Evolutionary conservation across 1,140 invertebrate genomes (phyloP).

Genomic region (Drosophila asahinai): DNA sequence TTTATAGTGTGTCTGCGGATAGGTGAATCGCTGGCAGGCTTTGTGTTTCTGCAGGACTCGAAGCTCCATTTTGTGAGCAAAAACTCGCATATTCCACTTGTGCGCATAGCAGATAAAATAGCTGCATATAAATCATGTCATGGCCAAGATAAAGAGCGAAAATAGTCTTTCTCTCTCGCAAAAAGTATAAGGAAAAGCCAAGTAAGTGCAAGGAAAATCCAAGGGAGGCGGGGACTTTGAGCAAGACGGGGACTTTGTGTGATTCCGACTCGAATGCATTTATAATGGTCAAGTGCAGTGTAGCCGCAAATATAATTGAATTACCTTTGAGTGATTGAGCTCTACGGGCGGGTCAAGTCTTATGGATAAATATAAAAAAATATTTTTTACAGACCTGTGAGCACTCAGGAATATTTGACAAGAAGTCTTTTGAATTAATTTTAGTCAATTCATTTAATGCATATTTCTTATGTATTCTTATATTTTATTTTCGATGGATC

Average conservation of each 20-base stretch:
- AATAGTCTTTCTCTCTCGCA: constrained; percentile 47
- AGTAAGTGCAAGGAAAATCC: constrained; percentile 5
- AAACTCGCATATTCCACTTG: constrained; percentile 51
- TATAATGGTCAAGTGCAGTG: constrained; percentile 39
- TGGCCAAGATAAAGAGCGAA: constrained; percentile 73
- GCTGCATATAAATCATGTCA: constrained; percentile 80
- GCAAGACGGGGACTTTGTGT: constrained; percentile 35
- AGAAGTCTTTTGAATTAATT: neutral
- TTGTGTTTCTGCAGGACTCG: constrained; percentile 42
- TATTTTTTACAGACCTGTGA: neutral
- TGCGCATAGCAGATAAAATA: constrained; percentile 66
- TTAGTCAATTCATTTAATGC: neutral
- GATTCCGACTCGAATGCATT: constrained; percentile 48
- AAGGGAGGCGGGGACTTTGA: neutral
- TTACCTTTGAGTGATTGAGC: constrained; percentile 34
- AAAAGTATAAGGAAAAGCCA: constrained; percentile 19
- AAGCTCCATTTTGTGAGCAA: constrained; percentile 24
- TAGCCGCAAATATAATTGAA: constrained; percentile 62
- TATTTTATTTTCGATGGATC: neutral
- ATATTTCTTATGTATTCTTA: neutral
- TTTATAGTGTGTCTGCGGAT: constrained; percentile 28
- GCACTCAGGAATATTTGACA: neutral
- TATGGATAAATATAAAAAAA: neutral
- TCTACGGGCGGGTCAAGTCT: neutral
- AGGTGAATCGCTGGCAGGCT: constrained; percentile 49